Evolutionary conservation across 2,113 vertebrate genomes (phyloP).

Genomic region (Uropsilus gracilis): DNA sequence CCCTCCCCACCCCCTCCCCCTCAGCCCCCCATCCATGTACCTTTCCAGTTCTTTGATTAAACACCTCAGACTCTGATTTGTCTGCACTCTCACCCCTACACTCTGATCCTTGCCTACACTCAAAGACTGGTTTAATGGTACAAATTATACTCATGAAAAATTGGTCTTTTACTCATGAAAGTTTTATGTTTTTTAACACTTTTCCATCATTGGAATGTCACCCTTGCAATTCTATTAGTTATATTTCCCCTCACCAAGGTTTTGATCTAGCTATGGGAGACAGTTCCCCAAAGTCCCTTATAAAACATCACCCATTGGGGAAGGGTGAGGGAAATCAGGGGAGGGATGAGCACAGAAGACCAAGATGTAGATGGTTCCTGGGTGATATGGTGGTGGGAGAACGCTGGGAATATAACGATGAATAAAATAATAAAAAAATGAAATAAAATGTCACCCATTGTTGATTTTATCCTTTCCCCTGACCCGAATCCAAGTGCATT

Average conservation of each 20-base stretch:
- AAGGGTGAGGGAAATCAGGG: no score
- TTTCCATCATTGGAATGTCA: background rate
- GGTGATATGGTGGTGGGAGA: no score
- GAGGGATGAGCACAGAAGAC: no score
- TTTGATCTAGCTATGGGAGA: background rate
- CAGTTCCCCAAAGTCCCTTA: background rate
- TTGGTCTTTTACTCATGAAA: no score
- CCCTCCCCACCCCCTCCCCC: no score
- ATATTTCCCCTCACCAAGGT: background rate
- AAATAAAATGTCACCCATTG: no score
- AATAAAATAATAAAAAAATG: no score
- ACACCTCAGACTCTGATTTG: background rate
- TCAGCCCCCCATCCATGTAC: no score
- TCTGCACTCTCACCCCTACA: background rate
- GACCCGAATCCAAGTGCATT: background rate
- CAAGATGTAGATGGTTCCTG: no score
- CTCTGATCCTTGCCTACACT: background rate
- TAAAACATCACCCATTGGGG: background rate
- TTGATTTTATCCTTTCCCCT: conserved; percentile 1
- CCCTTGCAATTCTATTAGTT: background rate
- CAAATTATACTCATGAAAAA: background rate
- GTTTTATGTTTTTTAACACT: background rate
- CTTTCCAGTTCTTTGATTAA: background rate
- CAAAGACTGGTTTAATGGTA: background rate
- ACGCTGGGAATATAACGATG: no score